A percentile compares a stretch with the other conserved stretches of the same genome.
Evolutionary conservation across 2,888 invertebrate species (phyloP).

Genomic region (Coelopa pilipes): DNA sequence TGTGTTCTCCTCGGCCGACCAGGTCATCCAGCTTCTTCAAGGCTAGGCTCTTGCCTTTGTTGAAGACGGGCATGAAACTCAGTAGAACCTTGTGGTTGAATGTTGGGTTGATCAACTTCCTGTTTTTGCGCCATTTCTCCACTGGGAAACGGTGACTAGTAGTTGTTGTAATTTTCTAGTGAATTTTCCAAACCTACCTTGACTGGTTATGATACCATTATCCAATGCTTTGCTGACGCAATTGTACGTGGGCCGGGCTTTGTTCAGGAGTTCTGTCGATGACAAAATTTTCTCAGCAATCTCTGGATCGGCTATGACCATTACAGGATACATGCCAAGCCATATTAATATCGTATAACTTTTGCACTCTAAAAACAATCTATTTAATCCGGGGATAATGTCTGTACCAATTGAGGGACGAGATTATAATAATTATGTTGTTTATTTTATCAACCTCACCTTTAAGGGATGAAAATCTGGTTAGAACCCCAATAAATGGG

Average conservation of each 20-base stretch:
- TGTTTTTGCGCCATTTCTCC: constrained; percentile 40
- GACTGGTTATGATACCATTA: constrained; percentile 41
- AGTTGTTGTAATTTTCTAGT: too few relatives aligned
- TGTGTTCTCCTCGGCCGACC: constrained; percentile 35
- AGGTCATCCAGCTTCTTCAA: constrained; percentile 36
- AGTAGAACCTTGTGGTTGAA: constrained; percentile 42
- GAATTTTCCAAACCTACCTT: constrained; percentile 38
- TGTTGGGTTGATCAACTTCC: constrained; percentile 43
- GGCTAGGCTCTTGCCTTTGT: constrained; percentile 39
- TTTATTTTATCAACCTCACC: too few relatives aligned
- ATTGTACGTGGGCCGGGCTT: constrained; percentile 35
- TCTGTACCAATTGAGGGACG: constrained; percentile 32
- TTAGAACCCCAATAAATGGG: not conserved
- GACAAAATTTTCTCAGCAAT: constrained; percentile 44
- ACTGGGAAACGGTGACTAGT: not conserved
- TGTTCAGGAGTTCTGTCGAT: constrained; percentile 45
- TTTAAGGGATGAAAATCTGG: too few relatives aligned
- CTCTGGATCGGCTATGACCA: constrained; percentile 44
- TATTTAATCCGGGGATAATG: constrained; percentile 17
- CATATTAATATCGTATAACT: constrained; percentile 39
- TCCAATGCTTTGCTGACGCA: constrained; percentile 30
- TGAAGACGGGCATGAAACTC: constrained; percentile 42
- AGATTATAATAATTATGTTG: too few relatives aligned
- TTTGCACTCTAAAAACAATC: constrained; percentile 37
- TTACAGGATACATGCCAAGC: constrained; percentile 42